Evolutionary conservation across 1,140 invertebrate species (phyloP), one percentile per base, ranked within the genome.

Genomic region (Panagrolaimus sp.): DNA sequence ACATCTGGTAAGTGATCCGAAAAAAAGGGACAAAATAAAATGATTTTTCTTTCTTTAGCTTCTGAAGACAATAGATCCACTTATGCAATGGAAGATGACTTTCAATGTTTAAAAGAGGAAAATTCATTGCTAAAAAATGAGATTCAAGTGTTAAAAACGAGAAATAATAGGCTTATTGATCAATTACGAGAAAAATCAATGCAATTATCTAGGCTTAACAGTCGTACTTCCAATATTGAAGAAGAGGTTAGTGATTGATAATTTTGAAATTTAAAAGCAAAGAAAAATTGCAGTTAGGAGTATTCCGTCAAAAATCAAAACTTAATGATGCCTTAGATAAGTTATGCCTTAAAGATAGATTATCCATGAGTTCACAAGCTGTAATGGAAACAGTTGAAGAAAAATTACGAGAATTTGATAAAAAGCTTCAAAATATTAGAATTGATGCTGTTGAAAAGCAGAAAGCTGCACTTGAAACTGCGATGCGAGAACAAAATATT

Each of bases 101-200:
- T 58, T 28, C 52, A 1, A 58, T 28, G 28, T 28, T 58, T 17
- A 28, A 58, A 58, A 58, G 28, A 58, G 28, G 14, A n/a, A 26
- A 58, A 58, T 21, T 12, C 21, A 8, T 58, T 58, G 4, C 5
- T 58, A 17, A 14, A 17, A 58, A 21, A 28, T 58, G 52, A 58
- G 8, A 4, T 58, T 58, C 21, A 58, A 21, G 10, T 58, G 17
- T 58, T n/a, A 12, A 21, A 28, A 21, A n/a, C 21, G 10, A 21
- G 52, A 58, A 58, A 58, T 17, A 58, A 58, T 21, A 1, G 52
- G 8, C 17, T 58, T 4, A 21, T 58, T 58, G 52, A 58, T 12
- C 52, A 58, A 58, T 58, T 58, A 58, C 52, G 52, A 5, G 21
- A 58, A 58, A 58, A 58, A 21, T 58, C 52, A 17, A 21, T n/a